Percentiles rank a stretch among this genome's conserved stretches.
Evolutionary conservation across 2,797 vertebrate genomes (phyloP).

Genomic region (Falco naumanni): DNA sequence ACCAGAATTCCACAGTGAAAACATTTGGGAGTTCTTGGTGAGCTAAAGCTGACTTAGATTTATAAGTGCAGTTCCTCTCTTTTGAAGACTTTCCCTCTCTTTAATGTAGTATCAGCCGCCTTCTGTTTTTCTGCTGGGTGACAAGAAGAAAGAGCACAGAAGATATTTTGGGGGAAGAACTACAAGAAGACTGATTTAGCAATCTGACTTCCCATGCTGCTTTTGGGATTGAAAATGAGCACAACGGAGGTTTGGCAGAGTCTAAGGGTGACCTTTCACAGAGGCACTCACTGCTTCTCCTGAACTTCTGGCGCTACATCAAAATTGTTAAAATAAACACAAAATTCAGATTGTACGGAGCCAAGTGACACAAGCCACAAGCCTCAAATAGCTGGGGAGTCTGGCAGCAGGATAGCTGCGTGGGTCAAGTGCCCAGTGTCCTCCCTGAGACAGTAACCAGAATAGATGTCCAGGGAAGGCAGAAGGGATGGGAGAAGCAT

Average conservation of each 20-base stretch:
- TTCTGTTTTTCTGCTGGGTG: not conserved
- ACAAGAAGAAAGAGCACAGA: not conserved
- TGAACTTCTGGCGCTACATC: not conserved
- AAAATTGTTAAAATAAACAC: not conserved
- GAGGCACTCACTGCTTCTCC: not conserved
- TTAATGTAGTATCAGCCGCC: not conserved
- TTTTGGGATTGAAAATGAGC: not conserved
- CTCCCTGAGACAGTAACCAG: not conserved
- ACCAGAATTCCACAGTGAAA: not conserved
- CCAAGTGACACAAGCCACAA: not conserved
- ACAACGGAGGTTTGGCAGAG: not conserved
- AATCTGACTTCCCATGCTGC: not conserved
- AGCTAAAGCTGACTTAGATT: not conserved
- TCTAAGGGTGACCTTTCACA: constrained; percentile 6
- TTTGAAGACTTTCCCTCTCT: not conserved
- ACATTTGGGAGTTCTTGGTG: not conserved
- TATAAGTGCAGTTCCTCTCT: not conserved
- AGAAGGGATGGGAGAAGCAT: not conserved
- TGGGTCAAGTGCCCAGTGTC: not conserved
- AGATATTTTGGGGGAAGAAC: not conserved
- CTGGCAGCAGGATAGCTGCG: not conserved
- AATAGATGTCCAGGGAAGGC: not conserved
- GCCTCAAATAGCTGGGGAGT: not conserved
- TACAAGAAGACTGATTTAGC: not conserved
- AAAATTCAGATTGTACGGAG: not conserved